Evolutionary conservation across 2,888 invertebrate species (phyloP).

Genomic region (Oxyscelio sp.): DNA sequence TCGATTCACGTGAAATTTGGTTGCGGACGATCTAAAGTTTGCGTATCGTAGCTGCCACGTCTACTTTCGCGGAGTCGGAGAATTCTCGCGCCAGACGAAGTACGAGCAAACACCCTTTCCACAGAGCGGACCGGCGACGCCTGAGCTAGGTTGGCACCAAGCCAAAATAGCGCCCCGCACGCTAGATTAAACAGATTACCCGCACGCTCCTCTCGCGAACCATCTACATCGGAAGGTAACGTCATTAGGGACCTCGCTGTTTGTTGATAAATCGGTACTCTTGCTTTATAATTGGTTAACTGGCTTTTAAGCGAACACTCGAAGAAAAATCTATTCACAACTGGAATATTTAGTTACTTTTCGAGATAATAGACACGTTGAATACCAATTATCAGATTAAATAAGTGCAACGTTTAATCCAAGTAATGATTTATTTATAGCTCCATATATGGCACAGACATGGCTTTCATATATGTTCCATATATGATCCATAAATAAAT

Average conservation of each 20-base stretch:
- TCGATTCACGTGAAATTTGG: slow-evolving; percentile 71
- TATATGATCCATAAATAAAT: too few species aligned
- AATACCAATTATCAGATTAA: too few species aligned
- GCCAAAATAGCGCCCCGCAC: slow-evolving; percentile 79
- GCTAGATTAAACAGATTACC: slow-evolving; percentile 81
- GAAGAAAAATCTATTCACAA: too few species aligned
- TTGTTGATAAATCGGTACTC: slow-evolving; percentile 72
- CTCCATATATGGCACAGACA: too few species aligned
- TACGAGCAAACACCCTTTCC: slow-evolving; percentile 40
- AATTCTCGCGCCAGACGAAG: slow-evolving; percentile 53
- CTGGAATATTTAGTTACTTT: too few species aligned
- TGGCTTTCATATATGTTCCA: too few species aligned
- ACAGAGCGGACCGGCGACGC: slow-evolving; percentile 23
- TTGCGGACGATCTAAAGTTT: slow-evolving; percentile 73
- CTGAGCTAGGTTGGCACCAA: slow-evolving; percentile 60
- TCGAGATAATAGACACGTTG: too few species aligned
- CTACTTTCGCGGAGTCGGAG: slow-evolving; percentile 50
- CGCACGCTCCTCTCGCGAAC: slow-evolving; percentile 71
- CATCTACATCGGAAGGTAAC: slow-evolving; percentile 46
- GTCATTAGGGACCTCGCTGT: slow-evolving; percentile 71
- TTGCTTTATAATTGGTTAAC: slow-evolving; percentile 62
- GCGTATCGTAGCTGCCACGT: slow-evolving; percentile 66
- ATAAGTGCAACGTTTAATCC: too few species aligned
- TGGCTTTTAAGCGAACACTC: slow-evolving; percentile 12
- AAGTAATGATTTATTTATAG: too few species aligned